Percentiles rank a stretch among this genome's conserved stretches.
phyloP scores from a whole-genome alignment of 2,888 invertebrate genomes.

The Teinopalpus imperialis region DNA sequence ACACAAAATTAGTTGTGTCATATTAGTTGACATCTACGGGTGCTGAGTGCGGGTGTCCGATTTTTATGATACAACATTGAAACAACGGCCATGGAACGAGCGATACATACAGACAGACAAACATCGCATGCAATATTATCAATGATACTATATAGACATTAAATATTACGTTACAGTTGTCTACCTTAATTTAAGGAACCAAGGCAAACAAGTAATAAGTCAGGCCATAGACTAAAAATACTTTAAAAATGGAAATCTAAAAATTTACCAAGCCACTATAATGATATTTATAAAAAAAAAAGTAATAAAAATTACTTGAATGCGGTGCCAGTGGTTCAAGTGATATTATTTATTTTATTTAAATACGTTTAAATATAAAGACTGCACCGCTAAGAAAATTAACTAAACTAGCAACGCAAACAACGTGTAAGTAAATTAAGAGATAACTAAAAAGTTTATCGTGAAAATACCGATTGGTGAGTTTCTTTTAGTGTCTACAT shows the following conservation, averaged over 20 bases:
- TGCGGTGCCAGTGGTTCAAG: constrained; percentile 8
- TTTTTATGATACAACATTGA: constrained; percentile 32
- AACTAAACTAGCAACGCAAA: constrained; percentile 10
- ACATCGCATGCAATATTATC: constrained; percentile 63
- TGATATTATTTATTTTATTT: no score
- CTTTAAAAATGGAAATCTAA: neutral
- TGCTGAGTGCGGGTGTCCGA: constrained; percentile 60
- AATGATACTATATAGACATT: constrained; percentile 27
- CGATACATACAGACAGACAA: constrained; percentile 34
- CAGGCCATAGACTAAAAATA: neutral
- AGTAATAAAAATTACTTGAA: constrained; percentile 1
- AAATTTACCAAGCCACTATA: neutral
- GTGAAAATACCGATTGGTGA: constrained; percentile 14
- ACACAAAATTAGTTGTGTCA: constrained; percentile 56
- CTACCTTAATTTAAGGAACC: constrained; percentile 4
- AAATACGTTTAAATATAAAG: neutral
- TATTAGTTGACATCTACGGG: constrained; percentile 64
- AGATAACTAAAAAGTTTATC: constrained; percentile 3
- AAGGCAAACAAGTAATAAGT: constrained; percentile 12
- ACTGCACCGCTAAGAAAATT: neutral
- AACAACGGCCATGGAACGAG: constrained; percentile 32
- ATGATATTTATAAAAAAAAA: neutral
- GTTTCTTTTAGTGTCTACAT: constrained; percentile 21
- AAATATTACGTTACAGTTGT: neutral
- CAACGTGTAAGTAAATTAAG: constrained; percentile 12